A percentile compares a stretch with the other conserved stretches of the same genome.
These are phyloP conservation scores for Heterotis niloticus DNA, from an alignment of 2,113 vertebrate species.

Conservation along the genomic window DNA sequence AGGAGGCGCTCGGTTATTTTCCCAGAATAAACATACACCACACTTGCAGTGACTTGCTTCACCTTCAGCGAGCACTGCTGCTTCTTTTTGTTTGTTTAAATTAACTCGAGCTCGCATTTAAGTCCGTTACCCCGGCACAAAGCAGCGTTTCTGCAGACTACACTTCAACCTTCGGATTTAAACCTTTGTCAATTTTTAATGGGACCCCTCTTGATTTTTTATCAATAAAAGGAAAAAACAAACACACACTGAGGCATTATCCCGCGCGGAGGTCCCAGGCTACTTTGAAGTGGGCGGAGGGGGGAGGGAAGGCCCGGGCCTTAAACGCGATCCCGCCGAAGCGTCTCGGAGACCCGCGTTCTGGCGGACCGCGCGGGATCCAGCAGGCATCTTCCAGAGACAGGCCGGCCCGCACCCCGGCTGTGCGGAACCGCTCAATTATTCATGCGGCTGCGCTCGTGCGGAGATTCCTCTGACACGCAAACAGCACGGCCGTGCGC, in stretches of 20 bases:
- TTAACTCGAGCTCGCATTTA: conserved; percentile 33
- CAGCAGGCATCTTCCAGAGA: conserved; percentile 46
- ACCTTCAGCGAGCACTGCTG: background rate
- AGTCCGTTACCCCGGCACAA: background rate
- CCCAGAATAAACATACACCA: background rate
- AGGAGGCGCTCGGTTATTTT: too few relatives aligned
- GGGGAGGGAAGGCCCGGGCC: background rate
- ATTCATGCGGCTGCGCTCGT: conserved; percentile 66
- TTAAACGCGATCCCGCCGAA: background rate
- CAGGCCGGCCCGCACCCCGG: conserved; percentile 57
- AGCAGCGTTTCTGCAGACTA: conserved; percentile 12
- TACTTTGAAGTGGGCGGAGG: conserved; percentile 10
- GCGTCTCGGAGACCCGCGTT: background rate
- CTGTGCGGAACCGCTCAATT: conserved; percentile 67
- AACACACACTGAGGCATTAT: conserved; percentile 20
- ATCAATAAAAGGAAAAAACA: conserved; percentile 37
- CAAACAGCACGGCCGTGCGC: conserved; percentile 61
- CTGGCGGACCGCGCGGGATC: conserved; percentile 29
- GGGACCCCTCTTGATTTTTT: conserved; percentile 33
- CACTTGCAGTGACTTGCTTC: background rate
- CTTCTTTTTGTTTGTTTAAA: conserved; percentile 23
- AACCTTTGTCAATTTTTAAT: conserved; percentile 42
- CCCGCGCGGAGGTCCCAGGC: conserved; percentile 19
- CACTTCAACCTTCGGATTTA: conserved; percentile 28
- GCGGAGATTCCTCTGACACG: conserved; percentile 68